phyloP scores from a whole-genome alignment of 2,113 vertebrate genomes.

The Delphinus delphis region DNA sequence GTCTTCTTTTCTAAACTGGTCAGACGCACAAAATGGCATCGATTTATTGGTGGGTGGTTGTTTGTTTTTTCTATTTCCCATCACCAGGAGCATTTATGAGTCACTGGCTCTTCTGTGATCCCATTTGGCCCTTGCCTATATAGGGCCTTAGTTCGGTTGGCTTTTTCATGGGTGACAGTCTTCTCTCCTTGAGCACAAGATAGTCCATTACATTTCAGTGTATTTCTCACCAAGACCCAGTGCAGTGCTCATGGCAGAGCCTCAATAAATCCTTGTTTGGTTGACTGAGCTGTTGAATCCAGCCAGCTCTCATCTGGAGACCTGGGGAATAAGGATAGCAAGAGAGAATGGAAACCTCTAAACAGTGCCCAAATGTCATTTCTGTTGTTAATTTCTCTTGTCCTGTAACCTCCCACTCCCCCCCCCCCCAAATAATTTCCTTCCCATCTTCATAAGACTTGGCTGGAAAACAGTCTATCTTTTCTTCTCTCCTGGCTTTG shows the following conservation, averaged over 20 bases:
- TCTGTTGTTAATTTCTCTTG: not conserved
- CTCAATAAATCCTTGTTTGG: not conserved
- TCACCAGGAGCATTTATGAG: not conserved
- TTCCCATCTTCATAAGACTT: not conserved
- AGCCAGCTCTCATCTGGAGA: not conserved
- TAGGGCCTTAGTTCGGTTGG: not conserved
- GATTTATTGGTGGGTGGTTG: not conserved
- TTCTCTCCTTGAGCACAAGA: not conserved
- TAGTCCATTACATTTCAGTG: not conserved
- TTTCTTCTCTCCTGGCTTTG: not conserved
- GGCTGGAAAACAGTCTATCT: not conserved
- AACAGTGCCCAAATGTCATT: not conserved
- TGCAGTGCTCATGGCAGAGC: not conserved
- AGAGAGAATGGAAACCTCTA: not conserved
- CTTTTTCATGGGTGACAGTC: not conserved
- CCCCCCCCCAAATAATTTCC: not conserved
- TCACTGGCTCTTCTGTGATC: not conserved
- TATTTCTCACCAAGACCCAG: not conserved
- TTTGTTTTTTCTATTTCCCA: not conserved
- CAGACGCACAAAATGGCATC: not conserved
- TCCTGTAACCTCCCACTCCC: not conserved
- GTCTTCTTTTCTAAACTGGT: not conserved
- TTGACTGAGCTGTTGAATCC: not conserved
- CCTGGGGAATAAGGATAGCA: no score
- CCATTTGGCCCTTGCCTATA: not conserved